A percentile compares a stretch with the other conserved stretches of the same genome.
Conservation (phyloP, 2,888 invertebrate genomes). For the Lysandra coridon region DNA sequence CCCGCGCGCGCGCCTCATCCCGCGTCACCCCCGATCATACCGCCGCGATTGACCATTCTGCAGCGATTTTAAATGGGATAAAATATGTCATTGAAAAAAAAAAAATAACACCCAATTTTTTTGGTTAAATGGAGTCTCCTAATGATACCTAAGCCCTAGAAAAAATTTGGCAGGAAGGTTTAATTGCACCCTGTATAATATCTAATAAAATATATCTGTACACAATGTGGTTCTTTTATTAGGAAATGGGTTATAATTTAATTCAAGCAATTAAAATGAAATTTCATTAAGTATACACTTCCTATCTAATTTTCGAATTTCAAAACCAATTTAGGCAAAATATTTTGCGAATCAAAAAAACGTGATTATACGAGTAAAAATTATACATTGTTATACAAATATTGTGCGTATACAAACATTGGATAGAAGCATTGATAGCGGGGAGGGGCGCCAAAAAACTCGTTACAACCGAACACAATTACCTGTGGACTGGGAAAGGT, state of each 20-base stretch:
- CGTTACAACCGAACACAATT: conserved; percentile 78
- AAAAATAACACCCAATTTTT: too few species aligned
- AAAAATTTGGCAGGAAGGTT: too few species aligned
- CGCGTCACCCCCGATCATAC: too few species aligned
- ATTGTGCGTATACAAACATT: conserved; percentile 43
- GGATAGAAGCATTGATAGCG: conserved; percentile 51
- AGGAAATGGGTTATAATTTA: neutral
- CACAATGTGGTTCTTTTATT: too few species aligned
- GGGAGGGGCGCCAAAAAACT: conserved; percentile 69
- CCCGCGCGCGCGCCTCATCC: too few species aligned
- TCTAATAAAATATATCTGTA: too few species aligned
- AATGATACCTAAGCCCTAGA: too few species aligned
- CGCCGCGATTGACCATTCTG: too few species aligned
- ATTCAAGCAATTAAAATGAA: neutral
- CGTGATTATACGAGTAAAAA: conserved; percentile 19
- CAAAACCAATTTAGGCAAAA: neutral
- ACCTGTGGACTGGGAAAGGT: conserved; percentile 48
- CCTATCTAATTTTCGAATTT: neutral
- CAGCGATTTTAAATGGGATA: too few species aligned
- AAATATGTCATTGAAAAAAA: too few species aligned
- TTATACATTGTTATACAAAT: conserved; percentile 36
- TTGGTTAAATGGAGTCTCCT: too few species aligned
- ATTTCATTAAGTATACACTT: neutral
- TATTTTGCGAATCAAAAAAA: conserved; percentile 21
- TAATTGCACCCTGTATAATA: too few species aligned